phyloP scores from a whole-genome alignment of 2,888 invertebrate genomes.

The Tetheella fluctuosa region DNA sequence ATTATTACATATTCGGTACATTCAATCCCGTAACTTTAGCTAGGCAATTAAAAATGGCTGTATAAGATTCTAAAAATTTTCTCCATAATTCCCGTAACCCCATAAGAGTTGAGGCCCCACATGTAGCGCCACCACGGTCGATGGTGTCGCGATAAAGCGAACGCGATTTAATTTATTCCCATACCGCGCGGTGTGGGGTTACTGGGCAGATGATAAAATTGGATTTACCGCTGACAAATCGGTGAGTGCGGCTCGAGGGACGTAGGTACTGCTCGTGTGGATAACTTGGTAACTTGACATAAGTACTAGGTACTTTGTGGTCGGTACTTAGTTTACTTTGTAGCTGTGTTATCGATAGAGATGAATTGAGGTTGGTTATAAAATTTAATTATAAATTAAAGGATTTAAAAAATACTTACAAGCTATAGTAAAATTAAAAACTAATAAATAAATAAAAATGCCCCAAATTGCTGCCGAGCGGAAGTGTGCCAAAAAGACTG shows the following conservation, averaged over 20 bases:
- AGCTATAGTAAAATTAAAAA: too few species aligned
- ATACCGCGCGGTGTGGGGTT: conserved; percentile 53
- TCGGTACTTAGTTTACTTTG: not conserved
- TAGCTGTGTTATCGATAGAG: too few species aligned
- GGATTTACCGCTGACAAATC: conserved; percentile 53
- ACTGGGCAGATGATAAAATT: conserved; percentile 41
- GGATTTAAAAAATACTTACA: too few species aligned
- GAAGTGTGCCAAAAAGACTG: too few species aligned
- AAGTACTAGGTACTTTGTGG: not conserved
- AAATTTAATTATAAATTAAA: too few species aligned
- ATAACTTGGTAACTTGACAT: not conserved
- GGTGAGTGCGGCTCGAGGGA: conserved; percentile 33
- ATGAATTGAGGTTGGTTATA: too few species aligned
- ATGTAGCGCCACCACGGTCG: conserved; percentile 21
- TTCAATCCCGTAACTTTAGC: too few species aligned
- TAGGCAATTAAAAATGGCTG: too few species aligned
- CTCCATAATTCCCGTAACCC: not conserved
- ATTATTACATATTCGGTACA: too few species aligned
- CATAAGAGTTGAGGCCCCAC: conserved; percentile 3
- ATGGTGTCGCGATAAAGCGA: conserved; percentile 29
- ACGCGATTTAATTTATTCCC: conserved; percentile 53
- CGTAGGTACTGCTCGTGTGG: not conserved
- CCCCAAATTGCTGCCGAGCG: too few species aligned
- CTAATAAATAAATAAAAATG: too few species aligned
- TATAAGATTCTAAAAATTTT: too few species aligned